Evolutionary conservation across 1,140 invertebrate species (phyloP).

Genomic region (Dendrolimus kikuchii): DNA sequence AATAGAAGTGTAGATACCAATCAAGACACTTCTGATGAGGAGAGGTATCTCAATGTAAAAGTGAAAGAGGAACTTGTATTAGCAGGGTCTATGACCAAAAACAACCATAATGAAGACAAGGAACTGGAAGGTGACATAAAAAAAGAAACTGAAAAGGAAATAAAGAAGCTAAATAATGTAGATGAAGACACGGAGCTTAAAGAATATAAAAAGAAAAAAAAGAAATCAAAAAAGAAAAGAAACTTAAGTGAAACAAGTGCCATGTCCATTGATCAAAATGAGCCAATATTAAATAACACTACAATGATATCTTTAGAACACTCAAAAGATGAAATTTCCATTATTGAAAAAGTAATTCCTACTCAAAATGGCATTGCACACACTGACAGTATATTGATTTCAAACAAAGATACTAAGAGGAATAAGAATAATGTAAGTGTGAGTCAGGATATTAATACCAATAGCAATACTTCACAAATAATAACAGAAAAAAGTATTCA

Average conservation of each 20-base stretch:
- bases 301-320: too few species aligned
- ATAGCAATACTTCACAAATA: slow-evolving; percentile 3
- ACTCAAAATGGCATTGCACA: too few species aligned
- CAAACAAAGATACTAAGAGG: too few species aligned
- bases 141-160: slow-evolving; percentile 2
- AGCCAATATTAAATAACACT: too few species aligned
- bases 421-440: too few species aligned
- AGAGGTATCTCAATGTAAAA: slow-evolving; percentile 24
- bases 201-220: slow-evolving; percentile 32
- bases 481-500: slow-evolving; percentile 11
- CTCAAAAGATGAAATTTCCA: slow-evolving; percentile 3
- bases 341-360: too few species aligned
- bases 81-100: slow-evolving; percentile 9
- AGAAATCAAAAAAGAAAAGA: slow-evolving; percentile 10
- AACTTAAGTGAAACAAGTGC: not conserved
- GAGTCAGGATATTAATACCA: too few species aligned
- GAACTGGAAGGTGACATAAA: slow-evolving; percentile 21
- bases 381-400: too few species aligned
- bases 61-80: slow-evolving; percentile 23
- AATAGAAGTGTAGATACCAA: slow-evolving; percentile 9
- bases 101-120: slow-evolving; percentile 10
- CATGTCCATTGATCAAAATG: not conserved
- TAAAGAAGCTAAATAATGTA: not conserved
- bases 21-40: slow-evolving; percentile 16
- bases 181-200: slow-evolving; percentile 7